Percentiles rank a stretch among this genome's conserved stretches.
Evolutionary conservation across 2,888 invertebrate genomes (phyloP).

Genomic region (Dyspetes luteomarginatus): DNA sequence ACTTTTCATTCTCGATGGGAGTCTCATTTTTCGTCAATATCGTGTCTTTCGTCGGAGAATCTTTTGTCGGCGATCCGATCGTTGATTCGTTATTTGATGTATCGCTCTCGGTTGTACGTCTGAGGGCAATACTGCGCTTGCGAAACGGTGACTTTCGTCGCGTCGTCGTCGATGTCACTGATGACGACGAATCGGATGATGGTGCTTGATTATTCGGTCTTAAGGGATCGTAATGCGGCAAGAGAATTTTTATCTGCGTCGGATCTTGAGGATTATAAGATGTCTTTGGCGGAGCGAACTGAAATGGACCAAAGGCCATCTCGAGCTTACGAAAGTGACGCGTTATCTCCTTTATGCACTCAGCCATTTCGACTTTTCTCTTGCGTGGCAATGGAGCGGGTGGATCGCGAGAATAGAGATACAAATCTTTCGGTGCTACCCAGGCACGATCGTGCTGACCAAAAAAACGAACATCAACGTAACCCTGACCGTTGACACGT

Average conservation of each 20-base stretch:
- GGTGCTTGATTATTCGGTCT: slow-evolving; percentile 59
- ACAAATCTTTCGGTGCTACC: slow-evolving; percentile 94
- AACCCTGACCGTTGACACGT: slow-evolving; percentile 86
- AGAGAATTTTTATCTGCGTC: slow-evolving; percentile 78
- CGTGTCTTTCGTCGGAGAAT: slow-evolving; percentile 29
- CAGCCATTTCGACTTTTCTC: slow-evolving; percentile 79
- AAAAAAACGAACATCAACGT: slow-evolving; percentile 96
- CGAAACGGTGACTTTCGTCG: slow-evolving; percentile 59
- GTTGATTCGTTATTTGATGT: slow-evolving; percentile 30
- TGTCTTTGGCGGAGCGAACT: slow-evolving; percentile 77
- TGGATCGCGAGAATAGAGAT: slow-evolving; percentile 89
- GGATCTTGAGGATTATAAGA: slow-evolving; percentile 80
- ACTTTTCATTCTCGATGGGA: slow-evolving; percentile 32
- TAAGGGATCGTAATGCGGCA: slow-evolving; percentile 80
- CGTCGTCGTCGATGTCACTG: not conserved
- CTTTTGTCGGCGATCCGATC: slow-evolving; percentile 1
- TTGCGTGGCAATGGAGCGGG: slow-evolving; percentile 79
- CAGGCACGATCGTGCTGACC: slow-evolving; percentile 97
- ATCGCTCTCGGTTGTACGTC: slow-evolving; percentile 63
- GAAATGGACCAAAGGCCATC: slow-evolving; percentile 79
- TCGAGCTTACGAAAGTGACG: slow-evolving; percentile 79
- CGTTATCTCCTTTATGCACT: slow-evolving; percentile 79
- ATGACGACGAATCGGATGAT: slow-evolving; percentile 25
- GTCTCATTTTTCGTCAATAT: not conserved
- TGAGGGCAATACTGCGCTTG: slow-evolving; percentile 62